Base-by-base conservation (phyloP, 2,113 vertebrate genomes). In the Caranx melampygus region DNA sequence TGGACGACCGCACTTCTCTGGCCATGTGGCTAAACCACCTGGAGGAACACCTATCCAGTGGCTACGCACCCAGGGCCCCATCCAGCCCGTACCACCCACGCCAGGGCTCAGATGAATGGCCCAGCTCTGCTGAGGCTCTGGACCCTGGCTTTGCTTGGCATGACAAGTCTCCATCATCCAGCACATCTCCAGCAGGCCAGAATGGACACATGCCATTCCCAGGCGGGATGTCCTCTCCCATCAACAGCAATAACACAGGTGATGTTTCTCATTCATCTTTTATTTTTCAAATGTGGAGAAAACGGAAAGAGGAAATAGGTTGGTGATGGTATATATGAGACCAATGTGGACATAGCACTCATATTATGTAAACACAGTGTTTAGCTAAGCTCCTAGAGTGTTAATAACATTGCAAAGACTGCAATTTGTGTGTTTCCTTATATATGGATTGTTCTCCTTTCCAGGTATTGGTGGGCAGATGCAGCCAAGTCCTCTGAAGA, bases 11-110 rank as follows among this genome's bases (percentile, higher is more conserved):
- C 80, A 98, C 95, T 45, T 96, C 97, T 0, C 92, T 99, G 68
- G 97, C 97, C 49, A 95, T 97, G 61, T 99, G 97, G 97, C 93
- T 99, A 21, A 97, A 96, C 83, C 97, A 99, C 91, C 91, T 99
- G 33, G 97, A 99, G 82, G 97, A 98, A 35, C 96, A 97, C 67
- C 88, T 98, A 49, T 96, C 97, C 0, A 88, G 93, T 31, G 94
- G 94, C 86, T 97, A 96, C 72, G 71, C 88, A 13, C 91, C 95
- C 3, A 89, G 94, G 11, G 90, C 95, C 18, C 92, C 96, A 1
- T 83, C 94, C 6, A 94, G 92, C 49, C 92, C 95, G 5, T 96
- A 96, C 90, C 96, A 97, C 87, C 94, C 95, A 0, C 95, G 95
- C 20, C 97, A 97, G 87, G 94, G 96, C 73, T 97, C 97, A 0